Conservation (phyloP, 2,113 vertebrate genomes). For the Terrapene triunguis region DNA sequence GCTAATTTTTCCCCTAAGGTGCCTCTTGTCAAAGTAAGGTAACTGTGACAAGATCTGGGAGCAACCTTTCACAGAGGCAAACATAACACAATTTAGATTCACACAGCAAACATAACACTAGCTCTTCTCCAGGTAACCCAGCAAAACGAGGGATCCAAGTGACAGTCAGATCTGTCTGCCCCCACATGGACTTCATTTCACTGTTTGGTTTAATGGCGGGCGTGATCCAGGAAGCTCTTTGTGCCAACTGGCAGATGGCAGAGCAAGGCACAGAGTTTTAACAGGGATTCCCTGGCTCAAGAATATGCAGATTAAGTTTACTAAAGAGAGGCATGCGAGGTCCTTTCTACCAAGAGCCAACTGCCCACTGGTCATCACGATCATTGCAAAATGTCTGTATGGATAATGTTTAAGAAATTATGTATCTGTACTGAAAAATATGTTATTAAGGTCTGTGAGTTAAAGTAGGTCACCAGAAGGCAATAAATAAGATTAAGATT, state of each 20-base stretch:
- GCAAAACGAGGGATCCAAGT: background rate
- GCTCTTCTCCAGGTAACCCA: background rate
- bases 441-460: background rate
- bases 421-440: background rate
- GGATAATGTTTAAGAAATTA: background rate
- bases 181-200: background rate
- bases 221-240: background rate
- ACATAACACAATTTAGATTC: background rate
- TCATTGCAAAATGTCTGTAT: background rate
- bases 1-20: background rate
- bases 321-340: background rate
- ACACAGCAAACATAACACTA: background rate
- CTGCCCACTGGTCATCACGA: background rate
- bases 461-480: background rate
- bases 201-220: background rate
- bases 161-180: background rate
- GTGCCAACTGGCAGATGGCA: background rate
- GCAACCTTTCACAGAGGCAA: background rate
- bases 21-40: background rate
- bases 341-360: background rate
- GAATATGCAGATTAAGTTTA: background rate
- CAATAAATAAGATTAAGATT: background rate
- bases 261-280: background rate
- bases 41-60: background rate
- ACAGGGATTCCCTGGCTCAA: background rate